Evolutionary conservation across 2,888 invertebrate species (phyloP), one percentile per base, ranked within the genome.

Genomic region (Agrotis exclamationis): DNA sequence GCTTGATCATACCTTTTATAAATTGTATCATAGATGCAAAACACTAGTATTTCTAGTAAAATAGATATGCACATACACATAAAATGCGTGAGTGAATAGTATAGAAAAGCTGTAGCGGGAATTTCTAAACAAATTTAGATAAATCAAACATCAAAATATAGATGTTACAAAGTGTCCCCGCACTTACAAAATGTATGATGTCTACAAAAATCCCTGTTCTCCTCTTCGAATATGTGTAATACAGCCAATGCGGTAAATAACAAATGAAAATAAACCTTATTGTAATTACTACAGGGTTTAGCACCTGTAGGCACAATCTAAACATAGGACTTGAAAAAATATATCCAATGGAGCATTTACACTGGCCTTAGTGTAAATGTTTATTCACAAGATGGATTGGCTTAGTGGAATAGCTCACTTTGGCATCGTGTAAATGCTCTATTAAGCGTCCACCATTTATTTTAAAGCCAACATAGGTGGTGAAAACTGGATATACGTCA

Each of bases 81-180:
- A 45, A 57, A 45, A 24, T 50, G 56, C 5, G 45, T 78, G 60
- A 2, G 51, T 45, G n/a, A 53, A 28, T 60, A 20, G 45, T 24
- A 33, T 3, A 50, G 72, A 18, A 48, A 28, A 39, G 18, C 3
- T 53, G 1, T 60, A 56, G 59, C 22, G 22, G 6, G 14, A n/a
- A 16, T 53, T 50, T 28, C 39, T 28, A 6, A 22, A 48, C 4
- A n/a, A 50, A 24, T 50, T 44, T 53, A n/a, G 11, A 9, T 47
- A 22, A 5, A 24, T n/a, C 24, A 2, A 39, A 24, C 14, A 50
- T 7, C 18, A 45, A 57, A 20, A 16, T 57, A 18, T 47, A 24
- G 16, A 33, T 72, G 50, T 72, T 72, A 24, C 53, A 24, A 54
- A 69, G 77, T 59, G 44, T 60, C n/a, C n/a, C 13, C 47, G 33